Evolutionary conservation across 2,888 invertebrate genomes (phyloP), one percentile per base, ranked within the genome.

Genomic region (Metopia argyrocephala): DNA sequence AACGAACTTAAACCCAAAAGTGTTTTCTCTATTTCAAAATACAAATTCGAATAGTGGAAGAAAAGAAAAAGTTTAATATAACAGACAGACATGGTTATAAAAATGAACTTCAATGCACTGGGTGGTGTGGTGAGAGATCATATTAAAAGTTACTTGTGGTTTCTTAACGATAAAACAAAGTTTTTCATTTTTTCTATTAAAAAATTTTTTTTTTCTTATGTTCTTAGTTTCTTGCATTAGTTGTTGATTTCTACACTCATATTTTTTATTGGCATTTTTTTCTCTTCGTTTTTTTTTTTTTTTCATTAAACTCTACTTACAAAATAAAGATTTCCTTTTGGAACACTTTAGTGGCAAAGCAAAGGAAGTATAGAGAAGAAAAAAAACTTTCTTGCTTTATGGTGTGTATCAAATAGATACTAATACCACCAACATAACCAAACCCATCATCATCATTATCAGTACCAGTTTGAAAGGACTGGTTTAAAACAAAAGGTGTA

Each of bases 141-240:
- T 54, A 20, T 45, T 78, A 70, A 78, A 75, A 81, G 56, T 81
- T 78, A 65, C 56, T 78, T 78, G 78, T 45, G 81, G 78, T 81
- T 81, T 75, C 66, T 81, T 57, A 52, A 78, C 81, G 62, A 78
- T 81, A 74, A 78, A 78, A 78, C 25, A 61, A 81, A 78, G 61
- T 74, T 73, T 38, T 45, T 46, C 5, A 27, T 9, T 52, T 65
- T 2, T 59, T 18, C 27, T 65, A 25, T 31, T 25, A 45, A 18
- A 15, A 38, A 38, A 38, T 25, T 48, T 66, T 65, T 59, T 31
- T 21, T 9, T 57, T 38, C 28, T 56, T 61, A 3, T 20, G 38
- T 38, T 38, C 38, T 38, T 38, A 38, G 38, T 38, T 38, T 38
- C 38, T 38, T 12, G 15, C 15, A 38, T 4, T 38, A 38, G 38